Evolutionary conservation across 30 jellyfish, hydroid and myxozoan species (phyloP).

Genomic region (Pelagia noctiluca): DNA sequence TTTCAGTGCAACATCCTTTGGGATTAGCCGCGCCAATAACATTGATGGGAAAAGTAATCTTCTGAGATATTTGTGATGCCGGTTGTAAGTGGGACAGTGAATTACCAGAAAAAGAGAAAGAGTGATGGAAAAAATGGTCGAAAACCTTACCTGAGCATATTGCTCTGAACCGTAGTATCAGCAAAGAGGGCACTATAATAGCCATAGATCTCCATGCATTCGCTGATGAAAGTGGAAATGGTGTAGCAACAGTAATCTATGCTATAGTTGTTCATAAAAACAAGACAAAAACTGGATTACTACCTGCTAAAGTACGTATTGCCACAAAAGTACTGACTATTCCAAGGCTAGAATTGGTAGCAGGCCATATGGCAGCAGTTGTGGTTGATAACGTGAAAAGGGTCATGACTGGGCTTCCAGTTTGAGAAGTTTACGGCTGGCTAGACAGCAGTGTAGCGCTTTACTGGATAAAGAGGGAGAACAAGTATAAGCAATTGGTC

Average conservation of each 20-base stretch:
- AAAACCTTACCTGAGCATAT: too few relatives aligned
- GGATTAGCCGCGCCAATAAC: background rate
- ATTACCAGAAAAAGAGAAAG: background rate
- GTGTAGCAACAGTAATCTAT: background rate
- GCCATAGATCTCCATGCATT: background rate
- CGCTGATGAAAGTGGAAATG: background rate
- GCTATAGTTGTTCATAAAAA: background rate
- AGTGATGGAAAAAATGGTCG: background rate
- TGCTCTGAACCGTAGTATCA: too few relatives aligned
- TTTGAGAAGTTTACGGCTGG: background rate
- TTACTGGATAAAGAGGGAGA: conserved; percentile 66
- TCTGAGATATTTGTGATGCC: background rate
- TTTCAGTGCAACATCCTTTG: background rate
- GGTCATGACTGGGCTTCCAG: background rate
- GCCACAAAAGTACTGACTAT: background rate
- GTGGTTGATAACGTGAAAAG: conserved; percentile 27
- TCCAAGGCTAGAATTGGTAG: background rate
- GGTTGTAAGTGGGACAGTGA: background rate
- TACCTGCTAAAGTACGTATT: too few relatives aligned
- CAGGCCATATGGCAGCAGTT: conserved; percentile 49
- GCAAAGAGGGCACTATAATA: background rate
- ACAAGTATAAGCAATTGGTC: conserved; percentile 70
- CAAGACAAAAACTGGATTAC: too few relatives aligned
- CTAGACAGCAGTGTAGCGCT: conserved; percentile 52
- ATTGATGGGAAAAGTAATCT: background rate